phyloP scores from a whole-genome alignment of 2,888 invertebrate species.

The Corythucha ciliata region DNA sequence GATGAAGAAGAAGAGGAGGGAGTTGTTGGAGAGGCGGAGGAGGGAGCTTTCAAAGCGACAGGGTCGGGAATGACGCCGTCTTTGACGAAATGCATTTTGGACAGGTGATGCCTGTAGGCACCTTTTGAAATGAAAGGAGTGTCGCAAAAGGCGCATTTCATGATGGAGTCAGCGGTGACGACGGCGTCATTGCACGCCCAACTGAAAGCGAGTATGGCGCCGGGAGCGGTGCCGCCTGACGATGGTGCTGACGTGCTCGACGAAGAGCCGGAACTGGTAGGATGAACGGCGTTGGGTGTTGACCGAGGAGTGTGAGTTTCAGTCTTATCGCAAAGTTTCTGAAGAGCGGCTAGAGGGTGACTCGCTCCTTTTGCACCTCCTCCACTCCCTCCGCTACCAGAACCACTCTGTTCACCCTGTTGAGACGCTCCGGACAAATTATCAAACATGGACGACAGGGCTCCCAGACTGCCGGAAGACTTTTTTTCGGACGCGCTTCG shows the following conservation, averaged over 20 bases:
- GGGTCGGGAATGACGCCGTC: slow-evolving; percentile 78
- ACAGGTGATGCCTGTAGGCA: slow-evolving; percentile 90
- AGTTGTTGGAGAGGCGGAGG: no score
- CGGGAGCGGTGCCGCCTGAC: slow-evolving; percentile 60
- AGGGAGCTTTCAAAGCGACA: slow-evolving; percentile 45
- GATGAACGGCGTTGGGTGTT: slow-evolving; percentile 34
- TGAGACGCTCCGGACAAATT: slow-evolving; percentile 54
- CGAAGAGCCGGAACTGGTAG: slow-evolving; percentile 40
- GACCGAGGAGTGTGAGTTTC: slow-evolving; percentile 52
- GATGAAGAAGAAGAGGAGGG: slow-evolving; percentile 38
- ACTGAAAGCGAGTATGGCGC: slow-evolving; percentile 80
- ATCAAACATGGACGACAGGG: slow-evolving; percentile 83
- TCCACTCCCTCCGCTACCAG: slow-evolving; percentile 34
- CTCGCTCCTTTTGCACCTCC: slow-evolving; percentile 49
- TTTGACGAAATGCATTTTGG: slow-evolving; percentile 91
- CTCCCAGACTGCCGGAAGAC: slow-evolving; percentile 58
- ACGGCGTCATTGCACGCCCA: slow-evolving; percentile 93
- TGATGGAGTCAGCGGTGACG: slow-evolving; percentile 73
- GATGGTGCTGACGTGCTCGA: slow-evolving; percentile 36
- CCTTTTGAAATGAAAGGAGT: slow-evolving; percentile 94
- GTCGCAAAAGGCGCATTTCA: slow-evolving; percentile 92
- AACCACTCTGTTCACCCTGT: slow-evolving; percentile 37
- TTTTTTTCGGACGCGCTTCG: slow-evolving; percentile 51
- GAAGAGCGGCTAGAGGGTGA: slow-evolving; percentile 87
- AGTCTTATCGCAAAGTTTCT: slow-evolving; percentile 92